Conservation (phyloP, 2,888 invertebrate genomes). For the Hecatera dysodea region DNA sequence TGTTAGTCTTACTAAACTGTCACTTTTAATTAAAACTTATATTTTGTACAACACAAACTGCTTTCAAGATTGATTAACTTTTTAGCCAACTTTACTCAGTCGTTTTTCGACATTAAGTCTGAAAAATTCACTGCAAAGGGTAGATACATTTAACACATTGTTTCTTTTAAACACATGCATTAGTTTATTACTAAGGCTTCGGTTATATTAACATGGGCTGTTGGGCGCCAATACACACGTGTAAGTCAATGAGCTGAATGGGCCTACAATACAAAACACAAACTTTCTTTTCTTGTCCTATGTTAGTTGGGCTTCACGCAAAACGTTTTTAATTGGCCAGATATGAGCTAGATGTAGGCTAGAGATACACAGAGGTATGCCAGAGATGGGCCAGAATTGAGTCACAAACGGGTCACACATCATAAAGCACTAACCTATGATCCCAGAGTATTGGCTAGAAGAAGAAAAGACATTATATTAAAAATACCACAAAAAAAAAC, state of each 20-base stretch:
- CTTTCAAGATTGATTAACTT: not conserved
- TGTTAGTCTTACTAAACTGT: not conserved
- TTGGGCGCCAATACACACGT: not conserved
- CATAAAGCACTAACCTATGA: too few species aligned
- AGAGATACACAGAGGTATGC: not conserved
- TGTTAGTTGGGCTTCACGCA: too few species aligned
- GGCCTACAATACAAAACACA: not conserved
- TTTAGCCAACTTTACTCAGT: not conserved
- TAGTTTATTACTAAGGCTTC: not conserved
- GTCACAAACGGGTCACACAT: too few species aligned
- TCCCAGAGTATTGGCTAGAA: too few species aligned
- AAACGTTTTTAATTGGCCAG: too few species aligned
- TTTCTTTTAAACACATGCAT: constrained; percentile 10
- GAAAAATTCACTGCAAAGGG: constrained; percentile 13
- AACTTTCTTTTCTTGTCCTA: too few species aligned
- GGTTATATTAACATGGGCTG: too few species aligned
- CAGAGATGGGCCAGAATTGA: not conserved
- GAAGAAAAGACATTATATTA: too few species aligned
- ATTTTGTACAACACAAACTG: not conserved
- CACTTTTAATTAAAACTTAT: not conserved
- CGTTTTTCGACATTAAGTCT: not conserved
- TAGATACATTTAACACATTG: not conserved
- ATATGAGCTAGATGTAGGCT: not conserved
- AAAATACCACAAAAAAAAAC: too few species aligned
- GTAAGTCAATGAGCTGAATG: not conserved